Base-by-base conservation (phyloP, 2,888 invertebrate genomes). In the Agrypnus murinus region DNA sequence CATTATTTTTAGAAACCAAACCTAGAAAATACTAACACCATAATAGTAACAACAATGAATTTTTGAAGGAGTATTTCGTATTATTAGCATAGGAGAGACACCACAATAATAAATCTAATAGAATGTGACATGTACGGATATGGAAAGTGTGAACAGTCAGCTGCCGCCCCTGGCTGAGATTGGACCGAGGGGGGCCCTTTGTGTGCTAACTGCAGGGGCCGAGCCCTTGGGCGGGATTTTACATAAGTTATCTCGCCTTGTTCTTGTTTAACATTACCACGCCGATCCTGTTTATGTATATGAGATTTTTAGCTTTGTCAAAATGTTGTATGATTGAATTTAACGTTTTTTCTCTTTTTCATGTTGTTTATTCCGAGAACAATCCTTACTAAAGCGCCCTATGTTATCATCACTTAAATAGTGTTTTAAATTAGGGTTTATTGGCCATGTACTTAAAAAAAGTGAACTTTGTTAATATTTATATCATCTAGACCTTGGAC, bases 161-260 rank as follows among this genome's bases (percentile, higher is more conserved):
- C 82, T 81, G 80, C 78, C 77, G 77, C 76, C 75, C 74, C 76
- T 75, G 74, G 75, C 78, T 74, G 82, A 82, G 82, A 81, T 83
- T 83, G 80, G 80, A 79, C 78, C 74, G 77, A 79, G 82, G 81
- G 82, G 82, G 81, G 77, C 77, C 81, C 78, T 83, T 83, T 83
- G 83, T 83, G 79, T 79, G 81, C 71, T 83, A 83, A 83, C 82
- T 81, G 81, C 79, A 80, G 82, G 82, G 83, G 83, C 80, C 78
- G 82, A 72, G 79, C 83, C 80, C 81, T 79, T 77, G 81, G 82
- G 82, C 83, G 82, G 80, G 80, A 79, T 79, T 69, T 72, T 80
- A 80, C 81, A 81, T 81, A 80, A 78, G 79, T 80, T 80, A 78
- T 77, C 77, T 77, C 71, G 74, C 71, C 72, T 77, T 75, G 71